These are phyloP conservation scores for Diuraphis noxia DNA, from an alignment of 1,140 invertebrate genomes.

Conservation along the genomic window DNA sequence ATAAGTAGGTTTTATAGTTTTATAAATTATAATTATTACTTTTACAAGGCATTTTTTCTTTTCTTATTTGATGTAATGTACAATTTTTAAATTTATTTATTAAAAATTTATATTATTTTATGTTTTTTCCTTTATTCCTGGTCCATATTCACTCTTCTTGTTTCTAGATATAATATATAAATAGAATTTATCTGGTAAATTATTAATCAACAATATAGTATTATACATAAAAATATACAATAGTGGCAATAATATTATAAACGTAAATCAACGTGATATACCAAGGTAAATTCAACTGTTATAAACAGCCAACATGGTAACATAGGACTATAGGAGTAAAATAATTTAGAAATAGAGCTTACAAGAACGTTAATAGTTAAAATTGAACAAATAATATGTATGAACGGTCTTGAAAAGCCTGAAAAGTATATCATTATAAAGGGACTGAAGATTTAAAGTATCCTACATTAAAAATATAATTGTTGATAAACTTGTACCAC, in stretches of 20 bases:
- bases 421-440: neutral
- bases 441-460: neutral
- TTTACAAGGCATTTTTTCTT: no score
- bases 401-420: slow-evolving; percentile 11
- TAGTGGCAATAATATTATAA: neutral
- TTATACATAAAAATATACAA: neutral
- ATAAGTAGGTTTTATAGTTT: no score
- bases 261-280: neutral
- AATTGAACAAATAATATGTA: neutral
- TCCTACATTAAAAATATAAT: neutral
- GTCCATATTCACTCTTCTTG: neutral
- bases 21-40: neutral
- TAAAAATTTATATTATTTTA: neutral
- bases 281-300: neutral
- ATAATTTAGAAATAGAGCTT: neutral
- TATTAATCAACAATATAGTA: neutral
- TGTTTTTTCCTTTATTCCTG: neutral
- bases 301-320: neutral
- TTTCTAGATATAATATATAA: neutral
- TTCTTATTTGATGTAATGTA: neutral
- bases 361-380: slow-evolving; percentile 14
- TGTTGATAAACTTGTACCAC: neutral
- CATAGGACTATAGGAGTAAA: neutral
- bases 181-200: neutral
- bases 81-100: neutral